Conservation (phyloP, 2,797 vertebrate species). For the Lacerta bilineata region DNA sequence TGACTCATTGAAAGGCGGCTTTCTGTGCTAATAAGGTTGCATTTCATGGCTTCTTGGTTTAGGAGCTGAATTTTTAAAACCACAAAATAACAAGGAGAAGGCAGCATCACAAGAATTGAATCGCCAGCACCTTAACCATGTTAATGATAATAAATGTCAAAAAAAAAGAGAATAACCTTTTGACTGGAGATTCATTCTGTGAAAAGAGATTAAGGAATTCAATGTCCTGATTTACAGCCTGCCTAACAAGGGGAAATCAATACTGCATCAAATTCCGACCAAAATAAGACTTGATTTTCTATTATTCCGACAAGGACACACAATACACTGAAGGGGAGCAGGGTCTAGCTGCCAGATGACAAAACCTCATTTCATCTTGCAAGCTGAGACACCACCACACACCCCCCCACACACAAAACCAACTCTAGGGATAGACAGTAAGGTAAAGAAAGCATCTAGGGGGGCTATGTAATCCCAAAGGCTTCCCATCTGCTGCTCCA, state of each 20-base stretch:
- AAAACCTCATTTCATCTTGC: conserved; percentile 1
- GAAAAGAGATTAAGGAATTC: conserved; percentile 42
- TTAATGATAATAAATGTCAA: conserved; percentile 28
- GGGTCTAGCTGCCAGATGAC: background rate
- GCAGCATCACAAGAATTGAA: background rate
- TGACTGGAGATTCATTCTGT: conserved; percentile 12
- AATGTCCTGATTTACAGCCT: conserved; percentile 26
- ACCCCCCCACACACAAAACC: no score
- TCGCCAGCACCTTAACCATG: background rate
- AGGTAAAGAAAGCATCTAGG: background rate
- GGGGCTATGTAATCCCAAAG: background rate
- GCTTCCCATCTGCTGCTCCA: background rate
- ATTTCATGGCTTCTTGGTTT: background rate
- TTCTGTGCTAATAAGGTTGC: background rate
- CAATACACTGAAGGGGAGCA: no score
- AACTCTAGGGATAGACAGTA: background rate
- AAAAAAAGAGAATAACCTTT: background rate
- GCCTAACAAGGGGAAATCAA: conserved; percentile 37
- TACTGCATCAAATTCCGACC: conserved; percentile 34
- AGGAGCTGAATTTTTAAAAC: background rate
- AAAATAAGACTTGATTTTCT: conserved; percentile 38
- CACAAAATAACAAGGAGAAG: background rate
- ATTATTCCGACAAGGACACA: conserved; percentile 31
- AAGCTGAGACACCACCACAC: background rate
- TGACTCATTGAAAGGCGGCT: background rate